These are phyloP conservation scores for Drosophila macrospina DNA, from an alignment of 2,888 invertebrate genomes.

Conservation along the genomic window DNA sequence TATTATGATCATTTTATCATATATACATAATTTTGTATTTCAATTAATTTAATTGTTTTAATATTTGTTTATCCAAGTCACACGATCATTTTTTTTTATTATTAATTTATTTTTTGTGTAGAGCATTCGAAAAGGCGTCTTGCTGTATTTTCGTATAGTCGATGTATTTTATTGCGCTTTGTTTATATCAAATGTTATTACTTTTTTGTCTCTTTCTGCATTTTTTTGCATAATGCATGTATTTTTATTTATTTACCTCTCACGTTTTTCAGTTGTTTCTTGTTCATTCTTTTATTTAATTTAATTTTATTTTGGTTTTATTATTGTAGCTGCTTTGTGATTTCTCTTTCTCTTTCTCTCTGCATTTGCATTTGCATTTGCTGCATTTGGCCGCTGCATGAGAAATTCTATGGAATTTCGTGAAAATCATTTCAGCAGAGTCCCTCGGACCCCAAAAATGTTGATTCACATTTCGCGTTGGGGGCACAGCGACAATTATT, in stretches of 20 bases:
- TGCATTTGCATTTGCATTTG: too few relatives aligned
- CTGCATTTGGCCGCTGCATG: constrained; percentile 60
- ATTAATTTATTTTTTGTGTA: background rate
- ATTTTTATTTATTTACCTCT: constrained; percentile 54
- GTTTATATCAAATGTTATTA: constrained; percentile 53
- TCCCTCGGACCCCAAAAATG: constrained; percentile 30
- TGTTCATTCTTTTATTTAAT: constrained; percentile 14
- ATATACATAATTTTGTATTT: too few relatives aligned
- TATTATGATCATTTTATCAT: too few relatives aligned
- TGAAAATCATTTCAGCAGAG: constrained; percentile 42
- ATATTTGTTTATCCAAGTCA: too few relatives aligned
- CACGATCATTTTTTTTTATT: too few relatives aligned
- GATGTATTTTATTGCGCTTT: constrained; percentile 65
- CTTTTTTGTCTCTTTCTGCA: constrained; percentile 1
- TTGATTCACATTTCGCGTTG: constrained; percentile 61
- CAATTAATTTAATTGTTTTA: too few relatives aligned
- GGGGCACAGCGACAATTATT: constrained; percentile 48
- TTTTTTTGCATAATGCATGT: constrained; percentile 32
- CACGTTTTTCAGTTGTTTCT: constrained; percentile 44
- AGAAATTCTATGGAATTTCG: constrained; percentile 63
- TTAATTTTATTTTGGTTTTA: constrained; percentile 8
- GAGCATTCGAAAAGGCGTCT: constrained; percentile 12
- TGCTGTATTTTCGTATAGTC: constrained; percentile 6
- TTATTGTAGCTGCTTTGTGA: constrained; percentile 22
- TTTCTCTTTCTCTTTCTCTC: too few relatives aligned